These are phyloP conservation scores for Chlorodrepanis virens DNA, from an alignment of 2,113 vertebrate genomes.

Conservation along the genomic window DNA sequence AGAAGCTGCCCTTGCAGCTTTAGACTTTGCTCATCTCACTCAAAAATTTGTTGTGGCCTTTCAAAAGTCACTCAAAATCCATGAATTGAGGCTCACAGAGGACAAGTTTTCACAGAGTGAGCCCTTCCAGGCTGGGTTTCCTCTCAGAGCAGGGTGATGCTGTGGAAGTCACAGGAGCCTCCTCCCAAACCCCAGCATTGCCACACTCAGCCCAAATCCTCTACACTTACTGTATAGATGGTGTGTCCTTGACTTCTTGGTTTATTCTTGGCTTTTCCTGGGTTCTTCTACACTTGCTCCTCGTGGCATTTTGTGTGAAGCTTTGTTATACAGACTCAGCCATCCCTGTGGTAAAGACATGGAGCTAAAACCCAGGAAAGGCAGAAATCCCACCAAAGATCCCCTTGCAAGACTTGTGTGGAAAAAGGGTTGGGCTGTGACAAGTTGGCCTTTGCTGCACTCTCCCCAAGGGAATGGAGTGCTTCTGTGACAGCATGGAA, in stretches of 20 bases:
- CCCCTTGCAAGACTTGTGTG: not conserved
- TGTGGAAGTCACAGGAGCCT: not conserved
- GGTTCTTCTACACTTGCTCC: not conserved
- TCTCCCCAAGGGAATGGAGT: not conserved
- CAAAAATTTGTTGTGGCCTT: not conserved
- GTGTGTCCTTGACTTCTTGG: not conserved
- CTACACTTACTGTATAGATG: rapidly evolving
- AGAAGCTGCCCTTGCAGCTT: not conserved
- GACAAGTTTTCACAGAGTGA: not conserved
- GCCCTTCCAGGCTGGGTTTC: not conserved
- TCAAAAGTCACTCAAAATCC: not conserved
- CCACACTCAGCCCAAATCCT: not conserved
- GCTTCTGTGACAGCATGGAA: not conserved
- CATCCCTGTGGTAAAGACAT: rapidly evolving
- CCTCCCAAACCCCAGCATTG: not conserved
- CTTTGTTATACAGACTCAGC: not conserved
- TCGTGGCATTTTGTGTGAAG: not conserved
- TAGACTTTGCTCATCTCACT: rapidly evolving
- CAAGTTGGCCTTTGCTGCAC: rapidly evolving
- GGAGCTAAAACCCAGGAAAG: not conserved
- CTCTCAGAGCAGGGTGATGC: not conserved
- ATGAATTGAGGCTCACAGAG: not conserved
- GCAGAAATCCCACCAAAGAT: not conserved
- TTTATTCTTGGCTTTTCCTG: not conserved
- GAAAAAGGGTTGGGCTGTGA: not conserved